Base-by-base conservation (phyloP, 1,140 invertebrate species). In the Papilio aristodemus region DNA sequence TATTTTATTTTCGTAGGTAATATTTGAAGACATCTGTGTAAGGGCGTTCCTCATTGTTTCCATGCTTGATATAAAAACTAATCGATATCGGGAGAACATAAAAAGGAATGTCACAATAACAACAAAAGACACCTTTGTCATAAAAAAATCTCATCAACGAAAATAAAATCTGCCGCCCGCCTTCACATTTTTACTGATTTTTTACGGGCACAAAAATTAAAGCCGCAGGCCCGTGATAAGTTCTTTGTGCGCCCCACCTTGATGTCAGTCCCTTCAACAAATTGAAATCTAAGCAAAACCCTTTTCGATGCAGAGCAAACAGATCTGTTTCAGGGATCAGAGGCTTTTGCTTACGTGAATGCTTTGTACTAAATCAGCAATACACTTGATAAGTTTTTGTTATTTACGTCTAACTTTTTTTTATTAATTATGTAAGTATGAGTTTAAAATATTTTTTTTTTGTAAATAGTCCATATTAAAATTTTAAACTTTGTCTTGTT, bases 91-190 rank as follows among this genome's bases (percentile, higher is more conserved):
- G 43, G 46, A 54, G 46, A 54, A 11, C 46, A 19, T 54, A 54
- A 54, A 54, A 54, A 54, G 10, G 8, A 9, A 54, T 54, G 43
- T 46, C 43, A 19, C 43, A 54, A 54, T 54, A 54, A 54, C 46
- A 54, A 54, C 46, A 54, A 54, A 43, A 54, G 46, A 54, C 19
- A 54, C 46, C 46, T 54, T 54, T 25, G 46, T 25, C 46, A 54
- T 54, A 54, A 54, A 54, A 4, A 54, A 54, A 22, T 54, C 46
- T 54, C 46, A 54, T 54, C 46, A 54, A 54, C 46, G 19, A 25
- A 54, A 54, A 54, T 54, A 54, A 54, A 22, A 54, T 25, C 46
- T 54, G 46, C 19, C 46, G 46, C 19, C 27, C 19, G 19, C 19
- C 17, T 11, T 10, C 38, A 9, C 46, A 19, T 54, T 54, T 54